A percentile compares a stretch with the other conserved stretches of the same genome.
Conservation (phyloP, 2,797 vertebrate genomes). For the Pipistrellus nathusii region DNA sequence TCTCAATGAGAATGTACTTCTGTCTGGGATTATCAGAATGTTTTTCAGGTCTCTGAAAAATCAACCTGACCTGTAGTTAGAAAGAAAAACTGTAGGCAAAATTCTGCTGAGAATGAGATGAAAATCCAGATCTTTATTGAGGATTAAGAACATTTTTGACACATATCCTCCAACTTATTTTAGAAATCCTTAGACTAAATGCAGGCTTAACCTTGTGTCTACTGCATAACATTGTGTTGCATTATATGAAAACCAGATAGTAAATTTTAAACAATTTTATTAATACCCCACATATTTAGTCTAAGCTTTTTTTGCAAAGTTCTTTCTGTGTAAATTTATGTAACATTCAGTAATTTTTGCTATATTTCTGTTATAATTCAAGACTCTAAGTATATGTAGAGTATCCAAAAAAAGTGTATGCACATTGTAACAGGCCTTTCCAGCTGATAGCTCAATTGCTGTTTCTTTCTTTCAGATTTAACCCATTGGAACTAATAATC, state of each 20-base stretch:
- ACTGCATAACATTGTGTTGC: neutral
- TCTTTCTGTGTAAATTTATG: neutral
- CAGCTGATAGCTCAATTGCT: no score
- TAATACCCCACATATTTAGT: neutral
- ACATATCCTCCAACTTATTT: neutral
- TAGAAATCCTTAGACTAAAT: neutral
- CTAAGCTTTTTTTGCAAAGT: neutral
- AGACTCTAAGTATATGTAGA: neutral
- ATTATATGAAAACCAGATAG: neutral
- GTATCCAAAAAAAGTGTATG: no score
- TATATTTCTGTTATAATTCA: neutral
- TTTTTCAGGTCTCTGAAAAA: slow-evolving; percentile 18
- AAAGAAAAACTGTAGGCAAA: neutral
- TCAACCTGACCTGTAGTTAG: neutral
- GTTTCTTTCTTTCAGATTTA: no score
- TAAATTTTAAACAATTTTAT: neutral
- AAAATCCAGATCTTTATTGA: neutral
- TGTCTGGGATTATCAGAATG: neutral
- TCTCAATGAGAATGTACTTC: neutral
- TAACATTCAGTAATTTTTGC: neutral
- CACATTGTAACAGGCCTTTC: no score
- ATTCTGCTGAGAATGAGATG: neutral
- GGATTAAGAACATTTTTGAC: neutral
- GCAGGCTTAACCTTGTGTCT: neutral
- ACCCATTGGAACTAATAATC: no score